These are phyloP conservation scores for Aphelinus atriplicis DNA, from an alignment of 1,140 invertebrate species.

Conservation along the genomic window DNA sequence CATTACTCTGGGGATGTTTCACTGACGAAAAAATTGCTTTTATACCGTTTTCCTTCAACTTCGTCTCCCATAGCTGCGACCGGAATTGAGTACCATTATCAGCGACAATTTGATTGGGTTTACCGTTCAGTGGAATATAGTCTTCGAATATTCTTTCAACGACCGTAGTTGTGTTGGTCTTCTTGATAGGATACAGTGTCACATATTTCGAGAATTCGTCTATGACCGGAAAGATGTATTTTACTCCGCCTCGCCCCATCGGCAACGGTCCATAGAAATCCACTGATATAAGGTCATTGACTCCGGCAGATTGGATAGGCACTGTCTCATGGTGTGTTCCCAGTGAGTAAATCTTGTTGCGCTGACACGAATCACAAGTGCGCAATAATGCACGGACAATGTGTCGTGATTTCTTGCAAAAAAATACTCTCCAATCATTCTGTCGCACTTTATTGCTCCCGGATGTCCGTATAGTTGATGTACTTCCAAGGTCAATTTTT, in stretches of 20 bases:
- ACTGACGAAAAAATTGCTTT: slow-evolving; percentile 20
- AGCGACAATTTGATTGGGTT: not conserved
- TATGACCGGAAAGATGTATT: not conserved
- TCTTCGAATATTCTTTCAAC: not conserved
- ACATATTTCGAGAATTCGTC: slow-evolving; percentile 7
- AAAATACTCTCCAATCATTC: too few relatives aligned
- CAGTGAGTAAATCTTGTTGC: too few relatives aligned
- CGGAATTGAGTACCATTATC: slow-evolving; percentile 32
- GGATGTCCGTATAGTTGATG: too few relatives aligned
- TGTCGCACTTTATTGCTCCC: too few relatives aligned
- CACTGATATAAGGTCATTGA: not conserved
- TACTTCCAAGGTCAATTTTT: too few relatives aligned
- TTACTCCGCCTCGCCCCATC: not conserved
- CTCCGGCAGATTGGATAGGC: too few relatives aligned
- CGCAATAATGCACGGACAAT: too few relatives aligned
- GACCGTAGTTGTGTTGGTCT: not conserved
- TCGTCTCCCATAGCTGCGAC: slow-evolving; percentile 8
- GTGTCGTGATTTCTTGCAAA: too few relatives aligned
- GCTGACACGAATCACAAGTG: too few relatives aligned
- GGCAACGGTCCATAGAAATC: slow-evolving; percentile 4
- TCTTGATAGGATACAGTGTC: not conserved
- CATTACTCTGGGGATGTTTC: slow-evolving; percentile 28
- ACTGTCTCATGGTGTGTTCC: too few relatives aligned
- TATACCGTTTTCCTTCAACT: slow-evolving; percentile 13
- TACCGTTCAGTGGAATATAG: not conserved